A percentile compares a stretch with the other conserved stretches of the same genome.
Evolutionary conservation across 30 jellyfish, hydroid and myxozoan genomes (phyloP).

Genomic region (Clytia hemisphaerica): DNA sequence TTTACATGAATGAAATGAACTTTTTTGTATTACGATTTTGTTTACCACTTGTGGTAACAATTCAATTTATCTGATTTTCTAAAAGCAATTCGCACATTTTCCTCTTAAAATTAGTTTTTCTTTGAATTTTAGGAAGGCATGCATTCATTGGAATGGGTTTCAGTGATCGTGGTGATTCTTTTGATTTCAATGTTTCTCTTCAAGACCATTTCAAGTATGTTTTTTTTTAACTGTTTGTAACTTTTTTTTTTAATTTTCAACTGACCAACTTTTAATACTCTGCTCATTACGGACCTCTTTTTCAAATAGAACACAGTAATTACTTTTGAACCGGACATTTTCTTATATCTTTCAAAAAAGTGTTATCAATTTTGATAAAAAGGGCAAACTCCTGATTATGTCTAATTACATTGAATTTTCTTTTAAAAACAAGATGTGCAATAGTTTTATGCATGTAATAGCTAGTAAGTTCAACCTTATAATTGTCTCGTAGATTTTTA

Average conservation of each 20-base stretch:
- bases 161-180: constrained; percentile 95
- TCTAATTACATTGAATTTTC: too few relatives aligned
- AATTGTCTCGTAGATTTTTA: too few relatives aligned
- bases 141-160: constrained; percentile 98
- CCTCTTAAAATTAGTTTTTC: not conserved
- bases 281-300: not conserved
- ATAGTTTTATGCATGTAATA: too few relatives aligned
- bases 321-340: not conserved
- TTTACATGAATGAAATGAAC: too few relatives aligned
- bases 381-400: too few relatives aligned
- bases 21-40: too few relatives aligned
- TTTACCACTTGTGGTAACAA: too few relatives aligned
- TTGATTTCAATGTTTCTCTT: constrained; percentile 90
- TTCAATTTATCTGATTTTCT: too few relatives aligned
- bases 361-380: not conserved
- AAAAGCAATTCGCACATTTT: too few relatives aligned
- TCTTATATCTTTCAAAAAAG: not conserved
- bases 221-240: not conserved
- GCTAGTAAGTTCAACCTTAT: too few relatives aligned
- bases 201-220: constrained; percentile 94
- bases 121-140: constrained; percentile 45
- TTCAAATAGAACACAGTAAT: not conserved
- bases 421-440: too few relatives aligned
- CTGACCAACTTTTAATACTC: too few relatives aligned
- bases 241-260: not conserved